Percentiles rank a stretch among this genome's conserved stretches.
Evolutionary conservation across 92 coral and sea anemone genomes (phyloP).

Genomic region (Montipora capitata): DNA sequence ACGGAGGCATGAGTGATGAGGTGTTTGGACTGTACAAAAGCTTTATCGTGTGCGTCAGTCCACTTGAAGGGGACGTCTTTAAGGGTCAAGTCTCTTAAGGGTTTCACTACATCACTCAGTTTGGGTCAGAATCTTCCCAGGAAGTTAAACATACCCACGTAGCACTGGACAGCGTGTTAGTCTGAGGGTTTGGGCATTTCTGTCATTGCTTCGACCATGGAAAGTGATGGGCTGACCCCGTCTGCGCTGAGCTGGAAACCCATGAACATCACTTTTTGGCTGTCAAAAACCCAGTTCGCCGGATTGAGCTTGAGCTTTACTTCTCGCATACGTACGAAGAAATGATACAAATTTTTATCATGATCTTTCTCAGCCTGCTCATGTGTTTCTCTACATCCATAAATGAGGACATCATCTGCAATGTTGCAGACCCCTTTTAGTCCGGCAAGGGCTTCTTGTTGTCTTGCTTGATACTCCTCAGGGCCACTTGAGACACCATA

Average conservation of each 20-base stretch:
- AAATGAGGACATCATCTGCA: background rate
- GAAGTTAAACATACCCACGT: conserved; percentile 58
- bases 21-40: conserved; percentile 44
- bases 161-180: conserved; percentile 29
- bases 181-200: conserved; percentile 51
- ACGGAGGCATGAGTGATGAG: conserved; percentile 42
- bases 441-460: conserved; percentile 58
- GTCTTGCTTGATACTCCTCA: conserved; percentile 57
- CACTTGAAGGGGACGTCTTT: conserved; percentile 50
- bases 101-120: conserved; percentile 40
- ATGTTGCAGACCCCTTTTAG: conserved; percentile 29
- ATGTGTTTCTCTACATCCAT: too few species aligned
- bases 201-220: conserved; percentile 55
- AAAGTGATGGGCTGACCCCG: conserved; percentile 50
- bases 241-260: conserved; percentile 50
- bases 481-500: conserved; percentile 45
- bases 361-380: background rate
- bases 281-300: conserved; percentile 42
- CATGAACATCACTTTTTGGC: conserved; percentile 45
- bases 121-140: conserved; percentile 37
- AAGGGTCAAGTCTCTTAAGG: conserved; percentile 34
- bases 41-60: too few species aligned
- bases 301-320: conserved; percentile 42
- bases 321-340: conserved; percentile 25
- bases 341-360: background rate